Percentiles rank a stretch among this genome's conserved stretches.
Evolutionary conservation across 1,140 invertebrate genomes (phyloP).

Genomic region (Charaxes varanes): DNA sequence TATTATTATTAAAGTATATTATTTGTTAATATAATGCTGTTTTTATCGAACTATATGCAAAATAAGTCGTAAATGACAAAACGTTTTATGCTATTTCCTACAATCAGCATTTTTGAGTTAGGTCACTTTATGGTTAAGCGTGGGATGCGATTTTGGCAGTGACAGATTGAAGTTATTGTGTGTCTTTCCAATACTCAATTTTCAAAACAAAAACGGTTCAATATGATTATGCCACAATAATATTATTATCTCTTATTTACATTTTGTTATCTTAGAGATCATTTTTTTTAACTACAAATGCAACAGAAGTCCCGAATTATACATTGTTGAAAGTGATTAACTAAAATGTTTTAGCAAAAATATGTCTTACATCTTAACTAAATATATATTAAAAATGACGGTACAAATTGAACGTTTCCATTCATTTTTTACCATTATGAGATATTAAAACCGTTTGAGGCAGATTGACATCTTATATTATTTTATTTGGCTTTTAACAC

Average conservation of each 20-base stretch:
- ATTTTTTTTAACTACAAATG: conserved; percentile 14
- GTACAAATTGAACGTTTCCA: conserved; percentile 2
- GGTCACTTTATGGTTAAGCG: too few species aligned
- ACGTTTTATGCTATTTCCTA: too few species aligned
- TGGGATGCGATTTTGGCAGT: neutral
- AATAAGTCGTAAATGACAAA: too few species aligned
- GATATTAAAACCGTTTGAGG: conserved; percentile 8
- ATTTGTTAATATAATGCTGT: too few species aligned
- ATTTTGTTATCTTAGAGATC: conserved; percentile 15
- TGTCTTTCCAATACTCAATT: conserved; percentile 1
- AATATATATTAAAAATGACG: conserved; percentile 2
- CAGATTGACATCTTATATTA: neutral
- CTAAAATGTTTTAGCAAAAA: conserved; percentile 4
- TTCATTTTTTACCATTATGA: neutral
- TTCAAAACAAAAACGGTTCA: conserved; percentile 1
- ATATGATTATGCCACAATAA: conserved; percentile 8
- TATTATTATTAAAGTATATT: too few species aligned
- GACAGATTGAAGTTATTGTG: neutral
- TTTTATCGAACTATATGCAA: too few species aligned
- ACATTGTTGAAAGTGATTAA: conserved; percentile 4
- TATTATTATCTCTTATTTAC: conserved; percentile 14
- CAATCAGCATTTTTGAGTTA: too few species aligned
- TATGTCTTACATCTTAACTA: neutral
- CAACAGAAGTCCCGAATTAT: conserved; percentile 9
- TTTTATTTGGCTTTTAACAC: too few species aligned